phyloP scores from a whole-genome alignment of 2,113 vertebrate species.

The Orycteropus afer region DNA sequence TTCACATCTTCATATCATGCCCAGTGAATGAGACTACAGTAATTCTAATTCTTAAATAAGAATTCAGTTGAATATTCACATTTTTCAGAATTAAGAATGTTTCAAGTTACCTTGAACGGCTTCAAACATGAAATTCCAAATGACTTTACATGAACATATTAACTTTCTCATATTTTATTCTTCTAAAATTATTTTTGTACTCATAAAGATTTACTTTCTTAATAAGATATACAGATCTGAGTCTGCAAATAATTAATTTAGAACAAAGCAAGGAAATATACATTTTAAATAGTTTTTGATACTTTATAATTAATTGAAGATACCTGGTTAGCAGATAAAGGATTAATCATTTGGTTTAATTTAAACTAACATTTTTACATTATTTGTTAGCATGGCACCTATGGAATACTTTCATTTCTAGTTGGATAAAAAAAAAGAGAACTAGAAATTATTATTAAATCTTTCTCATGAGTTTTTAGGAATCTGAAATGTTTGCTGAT shows the following conservation, averaged over 20 bases:
- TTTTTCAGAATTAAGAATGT: background rate
- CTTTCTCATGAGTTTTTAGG: background rate
- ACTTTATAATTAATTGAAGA: slow-evolving; percentile 40
- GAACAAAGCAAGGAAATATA: slow-evolving; percentile 9
- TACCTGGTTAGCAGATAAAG: slow-evolving; percentile 52
- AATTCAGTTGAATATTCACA: background rate
- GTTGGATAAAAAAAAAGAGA: slow-evolving; percentile 30
- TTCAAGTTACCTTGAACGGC: background rate
- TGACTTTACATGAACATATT: slow-evolving; percentile 23
- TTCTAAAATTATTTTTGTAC: slow-evolving; percentile 47
- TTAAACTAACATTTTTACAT: slow-evolving; percentile 34
- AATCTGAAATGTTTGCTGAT: background rate
- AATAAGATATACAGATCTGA: background rate
- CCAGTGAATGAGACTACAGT: background rate
- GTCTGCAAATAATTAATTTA: slow-evolving; percentile 44
- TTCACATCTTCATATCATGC: background rate
- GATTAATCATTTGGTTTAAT: slow-evolving; percentile 57
- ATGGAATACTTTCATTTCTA: slow-evolving; percentile 56
- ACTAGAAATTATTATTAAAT: slow-evolving; percentile 24
- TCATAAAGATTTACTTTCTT: slow-evolving; percentile 35
- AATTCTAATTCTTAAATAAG: background rate
- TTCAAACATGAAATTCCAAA: slow-evolving; percentile 41
- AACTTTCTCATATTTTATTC: slow-evolving; percentile 32
- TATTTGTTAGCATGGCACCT: background rate
- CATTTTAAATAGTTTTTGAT: slow-evolving; percentile 29